Evolutionary conservation across 2,797 vertebrate species (phyloP), one percentile per base, ranked within the genome.

Genomic region (Myotis daubentonii): DNA sequence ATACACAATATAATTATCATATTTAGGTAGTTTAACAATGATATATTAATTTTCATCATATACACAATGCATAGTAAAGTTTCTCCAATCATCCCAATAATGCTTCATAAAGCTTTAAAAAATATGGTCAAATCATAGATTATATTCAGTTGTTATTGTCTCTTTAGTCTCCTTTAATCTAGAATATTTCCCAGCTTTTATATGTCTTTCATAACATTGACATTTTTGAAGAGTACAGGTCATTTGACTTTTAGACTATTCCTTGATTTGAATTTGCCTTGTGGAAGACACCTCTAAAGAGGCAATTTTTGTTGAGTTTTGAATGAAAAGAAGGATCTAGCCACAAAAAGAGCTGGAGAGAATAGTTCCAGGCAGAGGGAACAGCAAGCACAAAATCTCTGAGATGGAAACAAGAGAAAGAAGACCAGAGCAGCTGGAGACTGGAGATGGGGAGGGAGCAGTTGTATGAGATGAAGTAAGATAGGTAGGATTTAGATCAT

Each of bases 251-350:
- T 62, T 79, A 94, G 49, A 83, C 25, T 86, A 38, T 53, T 62
- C 25, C 79, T 91, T 28, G 84, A 17, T 87, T 87, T 74, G 28
- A 10, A 12, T 93, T 94, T 92, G 65, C 62, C 53, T 96, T 87
- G 30, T 87, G 25, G 33, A 94, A 65, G 16, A 19, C 55, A 92
- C 79, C 60, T 57, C 23, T 74, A 84, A 81, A 89, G 53, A 94
- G n/a, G 65, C 36, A 86, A 44, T 44, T 75, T 96, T 57, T 89
- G 57, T 33, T 90, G 72, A 89, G 36, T 36, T 30, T 66, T 89
- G 38, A 87, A 82, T 79, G 38, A 90, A 83, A 87, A 75, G 53
- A 89, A 93, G 28, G 28, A 74, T 49, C 36, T 38, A 28, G 28
- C 6, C 25, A 72, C 33, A 66, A 76, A 93, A 96, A 74, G 11